Percentiles rank a stretch among this genome's conserved stretches.
These are phyloP conservation scores for Lacerta agilis DNA, from an alignment of 2,797 vertebrate genomes.

Conservation along the genomic window DNA sequence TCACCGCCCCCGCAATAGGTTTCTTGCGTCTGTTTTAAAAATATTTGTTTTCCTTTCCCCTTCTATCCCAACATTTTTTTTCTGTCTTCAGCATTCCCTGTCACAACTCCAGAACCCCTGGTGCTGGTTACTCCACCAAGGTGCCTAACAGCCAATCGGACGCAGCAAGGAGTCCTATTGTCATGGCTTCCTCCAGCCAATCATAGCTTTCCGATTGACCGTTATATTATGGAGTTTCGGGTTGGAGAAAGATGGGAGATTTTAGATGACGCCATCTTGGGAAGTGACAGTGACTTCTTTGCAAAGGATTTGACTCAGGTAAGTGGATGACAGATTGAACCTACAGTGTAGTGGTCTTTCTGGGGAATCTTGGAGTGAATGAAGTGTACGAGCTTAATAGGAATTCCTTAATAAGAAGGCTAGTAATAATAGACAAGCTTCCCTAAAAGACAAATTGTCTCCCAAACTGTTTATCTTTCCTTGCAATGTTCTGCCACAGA, in stretches of 20 bases:
- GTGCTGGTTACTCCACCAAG: slow-evolving; percentile 99
- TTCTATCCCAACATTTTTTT: background rate
- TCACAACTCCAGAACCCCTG: slow-evolving; percentile 99
- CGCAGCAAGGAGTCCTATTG: slow-evolving; percentile 97
- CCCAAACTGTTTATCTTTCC: background rate
- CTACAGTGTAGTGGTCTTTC: background rate
- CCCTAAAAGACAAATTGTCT: background rate
- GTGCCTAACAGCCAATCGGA: slow-evolving; percentile 99
- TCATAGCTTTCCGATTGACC: slow-evolving; percentile 95
- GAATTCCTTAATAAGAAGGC: background rate
- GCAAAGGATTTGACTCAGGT: slow-evolving; percentile 98
- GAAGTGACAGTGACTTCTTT: slow-evolving; percentile 92
- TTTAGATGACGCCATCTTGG: slow-evolving; percentile 90
- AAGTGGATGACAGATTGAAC: slow-evolving; percentile 17
- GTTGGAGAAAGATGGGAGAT: slow-evolving; percentile 96
- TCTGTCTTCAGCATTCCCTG: slow-evolving; percentile 87
- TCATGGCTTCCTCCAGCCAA: slow-evolving; percentile 98
- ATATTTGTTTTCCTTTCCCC: background rate
- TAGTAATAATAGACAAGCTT: background rate
- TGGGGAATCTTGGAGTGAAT: background rate
- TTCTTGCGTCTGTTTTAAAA: background rate
- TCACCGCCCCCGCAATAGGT: background rate
- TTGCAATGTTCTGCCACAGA: background rate
- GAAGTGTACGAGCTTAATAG: too few species aligned
- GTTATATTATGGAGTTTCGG: slow-evolving; percentile 97